Base-by-base conservation (phyloP, 2,888 invertebrate species). In the Endotricha flammealis region DNA sequence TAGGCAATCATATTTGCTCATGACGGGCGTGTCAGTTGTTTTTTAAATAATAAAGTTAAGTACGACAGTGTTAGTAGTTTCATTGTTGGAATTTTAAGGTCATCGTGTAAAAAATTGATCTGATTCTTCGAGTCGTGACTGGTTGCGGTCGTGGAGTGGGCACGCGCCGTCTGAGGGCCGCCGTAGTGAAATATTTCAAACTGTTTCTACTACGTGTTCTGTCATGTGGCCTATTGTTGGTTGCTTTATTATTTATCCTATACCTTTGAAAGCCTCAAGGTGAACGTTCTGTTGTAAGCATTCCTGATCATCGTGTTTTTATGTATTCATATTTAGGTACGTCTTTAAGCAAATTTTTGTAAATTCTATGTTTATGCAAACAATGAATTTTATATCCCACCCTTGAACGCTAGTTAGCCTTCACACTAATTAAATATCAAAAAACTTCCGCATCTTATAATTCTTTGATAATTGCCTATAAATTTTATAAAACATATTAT, bases 81-180 rank as follows among this genome's bases (percentile, higher is more conserved):
- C 47, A 49, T 61, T 57, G 53, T 42, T 42, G 46, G 50, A 53
- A 53, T 57, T 48, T 51, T 64, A 68, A 80, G 80, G 76, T 78
- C 74, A 58, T 41, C 53, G 53, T 54, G 54, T 66, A 69, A 77
- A 73, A 75, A 79, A 73, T 63, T 55, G 68, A 71, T 71, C 69
- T 64, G 69, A 66, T 68, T 73, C 57, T 55, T 39, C 46, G 54
- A 64, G 59, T 85, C 83, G 86, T 86, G 85, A 85, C 82, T 58
- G 62, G 59, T 48, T 61, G 41, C 53, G 64, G 52, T 68, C 65
- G 72, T 71, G 64, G 53, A 51, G 58, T 61, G 79, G 70, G 81
- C 83, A 82, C 80, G 79, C 81, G 85, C 72, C 67, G 66, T 44
- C 58, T 69, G 66, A 69, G 67, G 76, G 73, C 64, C 69, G 48